Base-by-base conservation (phyloP, 2,797 vertebrate species). In the Microctenopoma lineatum region DNA sequence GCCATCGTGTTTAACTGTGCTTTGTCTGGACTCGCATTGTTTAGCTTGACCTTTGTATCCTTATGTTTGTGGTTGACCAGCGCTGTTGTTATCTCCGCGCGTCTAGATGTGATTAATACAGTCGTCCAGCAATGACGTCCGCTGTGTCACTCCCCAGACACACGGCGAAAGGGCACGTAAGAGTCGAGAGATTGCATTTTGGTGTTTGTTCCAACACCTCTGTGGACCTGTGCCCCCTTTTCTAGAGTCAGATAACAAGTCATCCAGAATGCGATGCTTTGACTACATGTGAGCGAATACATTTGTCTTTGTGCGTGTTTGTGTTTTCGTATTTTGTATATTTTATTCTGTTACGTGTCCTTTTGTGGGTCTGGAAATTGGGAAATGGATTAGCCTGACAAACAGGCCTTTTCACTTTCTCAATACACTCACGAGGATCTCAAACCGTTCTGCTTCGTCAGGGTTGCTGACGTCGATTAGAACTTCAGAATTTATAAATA, bases 21-120 rank as follows among this genome's bases (percentile, higher is more conserved):
- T 86, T 78, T 80, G 59, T 79, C 77, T 62, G 59, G 42, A 47
- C 46, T 64, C 27, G 47, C 55, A 78, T 88, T 85, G 69, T 83
- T 79, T 78, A 59, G 60, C 66, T 53, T 84, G 59, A 80, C 64
- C 52, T 63, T 36, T 66, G 70, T 48, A 36, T 51, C 65, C 62
- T 61, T 75, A 66, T 67, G 42, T 69, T 44, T 5, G 65, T 66
- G 56, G 73, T 76, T 59, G 64, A 32, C 66, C 42, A 7, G 57
- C 53, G 29, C 45, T 58, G 72, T 69, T 51, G 64, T 83, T 83
- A 84, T 85, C 70, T 79, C 71, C 57, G 75, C 52, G 13, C 70
- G 61, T 64, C 73, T 88, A 42, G 75, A 86, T 84, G 84, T 89
- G 85, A 90, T 90, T 89, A 85, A 91, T 87, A 71, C 60, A 69